Base-by-base conservation (phyloP, 2,113 vertebrate genomes). In the Scolopax mira region DNA sequence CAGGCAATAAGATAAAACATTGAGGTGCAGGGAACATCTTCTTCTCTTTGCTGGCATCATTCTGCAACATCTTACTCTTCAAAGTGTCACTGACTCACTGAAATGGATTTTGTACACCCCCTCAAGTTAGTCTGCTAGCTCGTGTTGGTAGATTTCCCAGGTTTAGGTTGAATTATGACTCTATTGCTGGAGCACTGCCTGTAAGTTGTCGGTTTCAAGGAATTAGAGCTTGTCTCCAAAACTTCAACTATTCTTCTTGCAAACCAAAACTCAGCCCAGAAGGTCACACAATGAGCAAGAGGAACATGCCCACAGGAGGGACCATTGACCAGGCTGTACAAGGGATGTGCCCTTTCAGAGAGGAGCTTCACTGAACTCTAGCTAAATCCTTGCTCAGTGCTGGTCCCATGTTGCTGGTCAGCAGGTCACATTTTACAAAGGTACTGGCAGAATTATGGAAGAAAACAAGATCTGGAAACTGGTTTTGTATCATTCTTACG, bases 81-180 rank as follows among this genome's bases (percentile, higher is more conserved):
- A 49, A 92, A 91, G 80, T 94, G 91, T 48, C 78, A 67, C 70
- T 95, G 87, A 93, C 84, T 95, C 89, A 93, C 70, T 89, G 73
- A 71, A 89, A 95, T 64, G 78, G 61, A 74, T 64, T 87, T 78
- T 91, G 23, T 49, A 89, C 91, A 81, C 84, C 84, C 89, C 78
- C 93, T 81, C 89, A 71, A 60, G 78, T 58, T 74, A 84, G 69
- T 64, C 70, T 74, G 81, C 64, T 61, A 86, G 79, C 65, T 92
- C 17, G 2, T 1, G 3, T 93, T 87, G 75, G 85, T 90, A 88
- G 79, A 80, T 92, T 65, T 84, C 42, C 64, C 0, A 0, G 42
- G 28, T 74, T 93, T 84, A 51, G 11, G 39, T 28, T 85, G 80
- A 84, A 74, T 67, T 81, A 55, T 48, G 35, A 39, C 46, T 82